These are phyloP conservation scores for Meles meles DNA, from an alignment of 2,113 vertebrate genomes.

Conservation along the genomic window DNA sequence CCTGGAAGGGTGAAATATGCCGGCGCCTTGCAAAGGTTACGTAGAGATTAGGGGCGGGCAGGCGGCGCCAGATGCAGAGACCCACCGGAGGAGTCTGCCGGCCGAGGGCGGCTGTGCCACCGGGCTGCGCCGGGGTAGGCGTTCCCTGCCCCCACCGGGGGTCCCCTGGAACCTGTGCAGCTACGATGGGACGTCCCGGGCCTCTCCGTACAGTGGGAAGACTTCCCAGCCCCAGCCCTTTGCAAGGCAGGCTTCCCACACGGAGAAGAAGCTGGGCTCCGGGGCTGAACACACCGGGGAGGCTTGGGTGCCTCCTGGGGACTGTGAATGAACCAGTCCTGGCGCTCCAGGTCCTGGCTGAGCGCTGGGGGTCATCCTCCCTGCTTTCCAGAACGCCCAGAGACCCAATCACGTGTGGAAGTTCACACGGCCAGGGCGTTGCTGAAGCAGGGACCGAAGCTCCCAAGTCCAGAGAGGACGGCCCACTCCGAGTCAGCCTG, in stretches of 20 bases:
- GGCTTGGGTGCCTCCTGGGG: fast-evolving
- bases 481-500: fast-evolving
- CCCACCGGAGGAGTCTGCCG: not conserved
- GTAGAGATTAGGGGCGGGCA: conserved; percentile 81
- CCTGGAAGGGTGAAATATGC: conserved; percentile 86
- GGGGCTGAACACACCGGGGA: fast-evolving
- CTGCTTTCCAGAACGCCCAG: not conserved
- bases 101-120: not conserved
- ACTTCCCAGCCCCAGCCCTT: not conserved
- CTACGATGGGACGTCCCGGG: not conserved
- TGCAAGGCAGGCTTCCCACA: not conserved
- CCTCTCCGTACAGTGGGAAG: fast-evolving
- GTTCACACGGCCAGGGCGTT: not conserved
- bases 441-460: not conserved
- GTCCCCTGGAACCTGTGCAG: conserved; percentile 42
- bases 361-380: fast-evolving
- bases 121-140: fast-evolving
- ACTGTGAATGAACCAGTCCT: fast-evolving
- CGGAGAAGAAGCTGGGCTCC: fast-evolving
- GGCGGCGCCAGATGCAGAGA: conserved; percentile 60
- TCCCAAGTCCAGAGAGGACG: not conserved
- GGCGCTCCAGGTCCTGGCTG: not conserved
- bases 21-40: conserved; percentile 83
- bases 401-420: fast-evolving
- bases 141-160: not conserved